Percentiles rank a stretch among this genome's conserved stretches.
Evolutionary conservation across 2,113 vertebrate genomes (phyloP).

Genomic region (Pheucticus melanocephalus): DNA sequence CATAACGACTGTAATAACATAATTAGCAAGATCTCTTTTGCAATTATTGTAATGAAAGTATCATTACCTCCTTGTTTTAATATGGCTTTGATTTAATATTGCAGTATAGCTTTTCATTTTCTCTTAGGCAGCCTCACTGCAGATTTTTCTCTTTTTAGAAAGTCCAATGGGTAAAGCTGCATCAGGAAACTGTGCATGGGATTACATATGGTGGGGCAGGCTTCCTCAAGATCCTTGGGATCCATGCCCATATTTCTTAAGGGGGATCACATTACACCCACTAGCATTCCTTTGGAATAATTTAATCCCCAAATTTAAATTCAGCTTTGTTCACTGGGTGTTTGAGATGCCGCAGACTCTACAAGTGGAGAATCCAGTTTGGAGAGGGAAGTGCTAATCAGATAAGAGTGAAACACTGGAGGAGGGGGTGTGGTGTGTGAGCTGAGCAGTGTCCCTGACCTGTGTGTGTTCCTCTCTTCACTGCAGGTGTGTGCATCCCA

Average conservation of each 20-base stretch:
- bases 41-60: not conserved
- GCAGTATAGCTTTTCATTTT: not conserved
- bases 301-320: not conserved
- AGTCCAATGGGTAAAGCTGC: not conserved
- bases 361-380: not conserved
- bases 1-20: not conserved
- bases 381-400: not conserved
- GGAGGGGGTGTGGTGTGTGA: rapidly evolving
- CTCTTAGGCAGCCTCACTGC: not conserved
- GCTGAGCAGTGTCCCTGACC: not conserved
- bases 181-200: not conserved
- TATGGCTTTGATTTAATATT: not conserved
- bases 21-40: not conserved
- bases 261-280: not conserved
- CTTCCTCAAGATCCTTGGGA: not conserved
- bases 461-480: not conserved
- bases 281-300: not conserved
- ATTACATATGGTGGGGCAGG: not conserved
- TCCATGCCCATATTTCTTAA: not conserved
- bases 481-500: conserved; percentile 85
- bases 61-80: not conserved
- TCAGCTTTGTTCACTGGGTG: not conserved
- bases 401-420: rapidly evolving
- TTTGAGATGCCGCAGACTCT: not conserved
- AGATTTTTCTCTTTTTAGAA: not conserved